Conservation (phyloP, 2,797 vertebrate species). For the Danio albolineatus region DNA sequence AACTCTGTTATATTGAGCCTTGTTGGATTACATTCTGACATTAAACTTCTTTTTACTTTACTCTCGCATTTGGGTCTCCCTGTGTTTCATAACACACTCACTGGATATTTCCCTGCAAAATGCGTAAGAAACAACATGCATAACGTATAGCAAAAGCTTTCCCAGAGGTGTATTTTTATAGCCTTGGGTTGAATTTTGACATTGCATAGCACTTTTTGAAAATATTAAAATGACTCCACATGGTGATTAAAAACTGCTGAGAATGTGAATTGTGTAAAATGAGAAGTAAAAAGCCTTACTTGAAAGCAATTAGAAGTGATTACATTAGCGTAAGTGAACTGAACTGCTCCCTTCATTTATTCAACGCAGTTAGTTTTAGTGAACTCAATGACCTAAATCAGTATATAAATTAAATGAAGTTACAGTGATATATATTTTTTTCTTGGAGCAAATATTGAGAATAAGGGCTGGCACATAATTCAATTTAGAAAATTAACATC, state of each 20-base stretch:
- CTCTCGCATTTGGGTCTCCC: too few relatives aligned
- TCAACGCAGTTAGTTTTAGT: neutral
- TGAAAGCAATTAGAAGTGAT: neutral
- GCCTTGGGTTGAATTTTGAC: neutral
- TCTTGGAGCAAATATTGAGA: neutral
- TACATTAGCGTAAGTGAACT: neutral
- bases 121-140: too few relatives aligned
- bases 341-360: neutral
- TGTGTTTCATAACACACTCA: too few relatives aligned
- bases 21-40: too few relatives aligned
- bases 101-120: too few relatives aligned
- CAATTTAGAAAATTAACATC: neutral
- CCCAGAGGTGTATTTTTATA: too few relatives aligned
- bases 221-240: neutral
- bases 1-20: too few relatives aligned
- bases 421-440: neutral
- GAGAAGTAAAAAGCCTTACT: slow-evolving; percentile 6
- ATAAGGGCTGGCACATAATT: too few relatives aligned
- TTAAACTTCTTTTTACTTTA: too few relatives aligned
- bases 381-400: neutral
- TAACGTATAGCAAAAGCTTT: too few relatives aligned
- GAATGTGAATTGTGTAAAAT: neutral
- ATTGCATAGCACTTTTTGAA: neutral
- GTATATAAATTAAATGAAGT: neutral
- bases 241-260: neutral